Base-by-base conservation (phyloP, 64 coral and sea anemone species). In the Montipora cactus region DNA sequence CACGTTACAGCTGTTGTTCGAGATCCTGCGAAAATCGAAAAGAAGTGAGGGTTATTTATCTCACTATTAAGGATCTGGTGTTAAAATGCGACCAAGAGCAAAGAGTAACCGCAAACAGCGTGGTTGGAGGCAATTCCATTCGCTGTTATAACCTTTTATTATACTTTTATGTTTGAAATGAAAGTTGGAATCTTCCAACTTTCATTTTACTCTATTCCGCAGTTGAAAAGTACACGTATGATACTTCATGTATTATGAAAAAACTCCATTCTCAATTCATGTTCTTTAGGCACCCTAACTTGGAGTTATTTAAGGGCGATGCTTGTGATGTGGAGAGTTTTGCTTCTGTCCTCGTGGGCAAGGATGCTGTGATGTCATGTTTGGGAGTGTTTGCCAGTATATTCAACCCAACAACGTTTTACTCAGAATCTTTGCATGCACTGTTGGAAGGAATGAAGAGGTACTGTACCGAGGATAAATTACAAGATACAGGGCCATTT, bases 371-470 rank as follows among this genome's bases (percentile, higher is more conserved):
- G 45, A 52, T 98, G 47, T 98, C 96, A 25, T 25, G 83, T 25
- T 88, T 98, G 71, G 96, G 96, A 80, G 51, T 81, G 68, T 19
- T 80, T 52, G 83, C 92, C 67, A 95, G 88, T 83, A 37, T 93
- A 13, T 95, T 98, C 8, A 86, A 87, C 12, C 87, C 86, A 12
- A 95, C 94, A 19, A 93, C 96, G 3, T 82, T 95, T 51, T 98
- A 95, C 77, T 93, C 96, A 44, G 94, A 95, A 37, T 90, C 96
- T 9, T 91, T 98, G 75, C 90, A 93, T n/a, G 94, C 82, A 19
- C 93, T 98, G 53, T 67, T 92, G 19, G 86, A 98, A 78, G 94
- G 87, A 70, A 95, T 98, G 96, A 93, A 87, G 87, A 98, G 88
- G 96, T 98, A 46, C 53, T 49, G 76, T 9, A 52, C 10, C 37